phyloP scores from a whole-genome alignment of 2,797 vertebrate genomes.

The Fistularia tabacaria region DNA sequence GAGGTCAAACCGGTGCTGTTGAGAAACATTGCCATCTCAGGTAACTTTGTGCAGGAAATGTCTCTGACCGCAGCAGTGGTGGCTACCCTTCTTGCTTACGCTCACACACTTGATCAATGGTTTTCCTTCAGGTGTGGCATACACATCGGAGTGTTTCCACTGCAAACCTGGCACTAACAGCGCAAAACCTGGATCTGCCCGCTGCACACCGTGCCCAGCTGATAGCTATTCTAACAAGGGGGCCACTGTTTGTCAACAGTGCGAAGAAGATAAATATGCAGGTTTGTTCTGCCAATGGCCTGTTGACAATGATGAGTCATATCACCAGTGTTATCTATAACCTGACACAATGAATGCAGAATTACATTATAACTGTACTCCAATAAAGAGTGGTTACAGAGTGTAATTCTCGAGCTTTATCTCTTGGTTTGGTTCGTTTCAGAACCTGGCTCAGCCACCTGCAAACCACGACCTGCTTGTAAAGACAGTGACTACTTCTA shows the following conservation, averaged over 20 bases:
- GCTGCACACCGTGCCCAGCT: conserved; percentile 79
- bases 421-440: conserved; percentile 18
- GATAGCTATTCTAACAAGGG: conserved; percentile 86
- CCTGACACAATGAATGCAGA: neutral
- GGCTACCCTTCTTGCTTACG: too few species aligned
- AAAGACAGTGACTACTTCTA: conserved; percentile 90
- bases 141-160: conserved; percentile 96
- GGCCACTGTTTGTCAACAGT: conserved; percentile 83
- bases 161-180: conserved; percentile 91
- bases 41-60: conserved; percentile 53
- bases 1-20: conserved; percentile 85
- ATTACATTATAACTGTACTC: neutral
- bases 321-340: neutral
- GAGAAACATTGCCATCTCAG: conserved; percentile 87
- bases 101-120: too few species aligned
- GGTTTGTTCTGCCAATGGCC: too few species aligned
- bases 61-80: too few species aligned
- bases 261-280: conserved; percentile 79
- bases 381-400: neutral
- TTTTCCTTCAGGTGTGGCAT: conserved; percentile 83
- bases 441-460: conserved; percentile 84
- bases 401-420: too few species aligned
- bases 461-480: conserved; percentile 82
- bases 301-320: too few species aligned
- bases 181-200: conserved; percentile 77